Evolutionary conservation across 2,113 vertebrate genomes (phyloP).

Genomic region (Reinhardtius hippoglossoides): DNA sequence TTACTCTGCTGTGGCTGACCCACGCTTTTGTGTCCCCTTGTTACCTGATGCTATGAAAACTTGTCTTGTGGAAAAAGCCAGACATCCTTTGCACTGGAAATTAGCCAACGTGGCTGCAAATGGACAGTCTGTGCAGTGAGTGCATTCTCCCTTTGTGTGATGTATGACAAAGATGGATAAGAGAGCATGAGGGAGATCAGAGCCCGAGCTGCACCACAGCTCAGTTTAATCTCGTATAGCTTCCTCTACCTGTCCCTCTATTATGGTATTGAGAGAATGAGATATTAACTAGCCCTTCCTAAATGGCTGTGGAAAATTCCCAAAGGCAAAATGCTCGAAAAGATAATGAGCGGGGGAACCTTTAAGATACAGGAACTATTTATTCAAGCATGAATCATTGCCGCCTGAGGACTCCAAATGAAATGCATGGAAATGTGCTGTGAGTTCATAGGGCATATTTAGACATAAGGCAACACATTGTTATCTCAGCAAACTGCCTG

Average conservation of each 20-base stretch:
- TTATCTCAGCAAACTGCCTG: not conserved
- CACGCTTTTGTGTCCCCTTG: slow-evolving; percentile 16
- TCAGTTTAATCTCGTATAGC: slow-evolving; percentile 3
- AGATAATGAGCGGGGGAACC: slow-evolving; percentile 47
- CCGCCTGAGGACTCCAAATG: slow-evolving; percentile 1
- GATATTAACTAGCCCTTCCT: slow-evolving; percentile 31
- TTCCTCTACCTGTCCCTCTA: slow-evolving; percentile 23
- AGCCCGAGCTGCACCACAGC: not conserved
- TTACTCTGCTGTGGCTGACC: slow-evolving; percentile 33
- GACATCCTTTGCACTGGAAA: not conserved
- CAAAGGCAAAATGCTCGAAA: slow-evolving; percentile 13
- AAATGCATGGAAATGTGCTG: slow-evolving; percentile 10
- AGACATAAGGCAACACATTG: slow-evolving; percentile 1
- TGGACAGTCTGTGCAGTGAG: not conserved
- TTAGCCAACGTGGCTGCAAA: not conserved
- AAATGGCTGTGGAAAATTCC: slow-evolving; percentile 42
- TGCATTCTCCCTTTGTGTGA: not conserved
- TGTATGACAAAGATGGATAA: too few species aligned
- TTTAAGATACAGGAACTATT: slow-evolving; percentile 36
- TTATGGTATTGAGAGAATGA: slow-evolving; percentile 8
- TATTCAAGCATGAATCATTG: slow-evolving; percentile 23
- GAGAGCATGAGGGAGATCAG: not conserved
- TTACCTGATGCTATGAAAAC: slow-evolving; percentile 26
- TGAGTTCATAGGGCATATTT: not conserved
- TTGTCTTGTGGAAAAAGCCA: slow-evolving; percentile 5